Conservation (phyloP, 2,888 invertebrate genomes). For the Penaeus monodon region DNA sequence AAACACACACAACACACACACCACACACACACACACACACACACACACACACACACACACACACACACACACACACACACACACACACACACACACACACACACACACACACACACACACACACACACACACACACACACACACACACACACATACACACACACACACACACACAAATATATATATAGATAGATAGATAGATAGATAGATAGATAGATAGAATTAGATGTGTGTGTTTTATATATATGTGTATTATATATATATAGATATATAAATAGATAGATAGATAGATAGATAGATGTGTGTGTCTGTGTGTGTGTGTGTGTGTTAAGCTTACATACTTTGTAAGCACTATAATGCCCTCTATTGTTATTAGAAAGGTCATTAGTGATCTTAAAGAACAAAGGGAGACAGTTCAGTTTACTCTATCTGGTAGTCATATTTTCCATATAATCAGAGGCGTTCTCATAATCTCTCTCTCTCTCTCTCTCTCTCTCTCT, state of each 20-base stretch:
- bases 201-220: not conserved
- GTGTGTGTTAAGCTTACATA: not conserved
- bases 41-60: not conserved
- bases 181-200: not conserved
- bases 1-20: too few relatives aligned
- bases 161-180: not conserved
- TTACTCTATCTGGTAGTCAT: too few relatives aligned
- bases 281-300: not conserved
- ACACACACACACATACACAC: not conserved
- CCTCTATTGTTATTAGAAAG: too few relatives aligned
- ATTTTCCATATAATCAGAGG: too few relatives aligned
- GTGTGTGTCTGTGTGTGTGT: not conserved
- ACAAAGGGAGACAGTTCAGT: too few relatives aligned
- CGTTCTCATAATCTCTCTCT: too few relatives aligned
- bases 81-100: not conserved
- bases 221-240: not conserved
- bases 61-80: not conserved
- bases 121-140: not conserved
- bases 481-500: too few relatives aligned
- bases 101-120: not conserved
- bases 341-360: too few relatives aligned
- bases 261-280: not conserved
- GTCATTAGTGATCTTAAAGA: too few relatives aligned
- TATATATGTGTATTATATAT: not conserved
- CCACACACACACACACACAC: not conserved